A percentile compares a stretch with the other conserved stretches of the same genome.
Conservation (phyloP, 2,888 invertebrate species). For the Alloplasta piceator region DNA sequence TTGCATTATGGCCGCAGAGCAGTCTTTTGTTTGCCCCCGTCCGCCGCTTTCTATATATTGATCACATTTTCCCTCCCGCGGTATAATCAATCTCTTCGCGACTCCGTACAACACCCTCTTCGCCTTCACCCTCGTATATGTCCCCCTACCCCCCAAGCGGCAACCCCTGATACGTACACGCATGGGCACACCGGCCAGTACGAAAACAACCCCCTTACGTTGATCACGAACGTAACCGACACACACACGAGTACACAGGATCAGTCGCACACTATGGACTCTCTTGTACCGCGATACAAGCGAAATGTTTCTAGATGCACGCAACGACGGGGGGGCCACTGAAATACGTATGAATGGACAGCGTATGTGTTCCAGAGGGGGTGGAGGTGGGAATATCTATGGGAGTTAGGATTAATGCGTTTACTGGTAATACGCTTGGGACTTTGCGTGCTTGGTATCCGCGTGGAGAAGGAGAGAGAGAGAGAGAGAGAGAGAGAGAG, state of each 20-base stretch:
- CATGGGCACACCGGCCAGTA: constrained; percentile 48
- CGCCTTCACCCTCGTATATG: constrained; percentile 50
- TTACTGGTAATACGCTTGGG: constrained; percentile 51
- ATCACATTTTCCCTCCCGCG: constrained; percentile 82
- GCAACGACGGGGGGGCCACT: constrained; percentile 7
- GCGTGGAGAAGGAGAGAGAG: neutral
- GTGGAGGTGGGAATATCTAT: constrained; percentile 11
- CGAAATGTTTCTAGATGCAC: constrained; percentile 55
- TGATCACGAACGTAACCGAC: constrained; percentile 57
- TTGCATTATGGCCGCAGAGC: constrained; percentile 78
- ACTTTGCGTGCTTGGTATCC: constrained; percentile 51
- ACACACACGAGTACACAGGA: constrained; percentile 18
- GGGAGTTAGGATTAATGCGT: constrained; percentile 50
- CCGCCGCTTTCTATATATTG: constrained; percentile 75
- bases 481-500: neutral
- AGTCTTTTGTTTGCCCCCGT: constrained; percentile 80
- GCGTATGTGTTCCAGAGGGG: constrained; percentile 12
- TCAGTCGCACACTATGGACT: constrained; percentile 18
- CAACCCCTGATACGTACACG: constrained; percentile 34
- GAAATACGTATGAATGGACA: neutral
- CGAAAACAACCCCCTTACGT: constrained; percentile 61
- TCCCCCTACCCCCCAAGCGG: constrained; percentile 57
- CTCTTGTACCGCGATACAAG: constrained; percentile 26
- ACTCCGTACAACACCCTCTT: constrained; percentile 69
- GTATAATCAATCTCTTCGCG: constrained; percentile 82